Base-by-base conservation (phyloP, 2,888 invertebrate genomes). In the Cephus runcator region DNA sequence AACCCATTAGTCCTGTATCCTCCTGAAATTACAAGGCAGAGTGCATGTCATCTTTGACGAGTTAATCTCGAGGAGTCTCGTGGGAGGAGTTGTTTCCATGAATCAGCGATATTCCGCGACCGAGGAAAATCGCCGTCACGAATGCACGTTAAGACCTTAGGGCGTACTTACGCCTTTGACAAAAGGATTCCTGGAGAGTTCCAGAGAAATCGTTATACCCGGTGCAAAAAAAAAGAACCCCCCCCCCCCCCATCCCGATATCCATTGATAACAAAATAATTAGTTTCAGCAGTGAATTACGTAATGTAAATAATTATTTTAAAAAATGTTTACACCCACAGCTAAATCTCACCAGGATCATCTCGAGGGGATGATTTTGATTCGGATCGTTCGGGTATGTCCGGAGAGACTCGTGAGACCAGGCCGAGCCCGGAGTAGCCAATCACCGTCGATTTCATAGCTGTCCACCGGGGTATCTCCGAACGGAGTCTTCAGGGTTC, bases 391-490 rank as follows among this genome's bases (percentile, higher is more conserved):
- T 40, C 40, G 40, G 40, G 0, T 40, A 40, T 40, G 9, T 23
- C 40, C 71, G 71, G 12, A 33, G 11, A 2, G 3, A 33, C 30
- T 69, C 71, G 71, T 69, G 71, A 34, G 79, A 79, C 79, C 36
- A 79, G 81, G 83, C 81, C 81, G 82, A 83, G 87, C 15, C 40
- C 23, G 82, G 78, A 83, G 34, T 83, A 84, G 86, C 87, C 89
- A 88, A 90, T 88, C 90, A 88, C 80, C 84, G 84, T 83, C 88
- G 87, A 90, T 90, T 90, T 89, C 89, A 90, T 89, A 90, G 89
- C 88, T 89, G 90, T 84, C 84, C 81, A 40, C 23, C 84, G 81
- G 83, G 81, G 81, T 80, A 80, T 81, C 81, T 80, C 81, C 81
- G 80, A 78, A 77, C 34, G 81, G 69, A 81, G 80, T 77, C 85